Percentiles rank a stretch among this genome's conserved stretches.
phyloP scores from a whole-genome alignment of 30 jellyfish, hydroid and myxozoan genomes.

The Rhopilema esculentum region DNA sequence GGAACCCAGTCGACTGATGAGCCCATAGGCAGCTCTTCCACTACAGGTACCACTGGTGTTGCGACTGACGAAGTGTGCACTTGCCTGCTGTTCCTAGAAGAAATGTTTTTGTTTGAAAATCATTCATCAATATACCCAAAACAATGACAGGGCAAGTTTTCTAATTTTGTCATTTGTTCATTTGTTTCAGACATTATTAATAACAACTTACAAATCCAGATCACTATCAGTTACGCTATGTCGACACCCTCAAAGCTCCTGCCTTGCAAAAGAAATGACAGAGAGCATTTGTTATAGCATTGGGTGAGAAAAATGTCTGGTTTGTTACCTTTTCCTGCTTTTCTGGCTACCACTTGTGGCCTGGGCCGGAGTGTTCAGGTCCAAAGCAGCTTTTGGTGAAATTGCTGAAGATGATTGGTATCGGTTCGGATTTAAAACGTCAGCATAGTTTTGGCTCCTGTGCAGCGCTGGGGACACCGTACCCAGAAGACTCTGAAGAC shows the following conservation, averaged over 20 bases:
- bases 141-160: too few relatives aligned
- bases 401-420: conserved; percentile 49
- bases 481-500: conserved; percentile 66
- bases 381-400: conserved; percentile 60
- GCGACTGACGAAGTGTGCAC: conserved; percentile 62
- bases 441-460: conserved; percentile 48
- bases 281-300: too few relatives aligned
- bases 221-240: too few relatives aligned
- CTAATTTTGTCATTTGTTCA: too few relatives aligned
- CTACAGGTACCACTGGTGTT: conserved; percentile 52
- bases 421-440: conserved; percentile 51
- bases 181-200: too few relatives aligned
- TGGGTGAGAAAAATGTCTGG: too few relatives aligned
- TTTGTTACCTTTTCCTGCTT: conserved; percentile 67
- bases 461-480: conserved; percentile 56
- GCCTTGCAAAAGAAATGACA: too few relatives aligned
- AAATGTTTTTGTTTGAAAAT: not conserved
- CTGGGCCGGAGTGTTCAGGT: conserved; percentile 28
- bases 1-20: conserved; percentile 93
- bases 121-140: too few relatives aligned
- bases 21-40: conserved; percentile 60
- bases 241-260: too few relatives aligned
- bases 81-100: conserved; percentile 33
- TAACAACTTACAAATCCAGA: too few relatives aligned
- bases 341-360: conserved; percentile 35